phyloP scores from a whole-genome alignment of 2,888 invertebrate species.

The Lucinisca nassula region DNA sequence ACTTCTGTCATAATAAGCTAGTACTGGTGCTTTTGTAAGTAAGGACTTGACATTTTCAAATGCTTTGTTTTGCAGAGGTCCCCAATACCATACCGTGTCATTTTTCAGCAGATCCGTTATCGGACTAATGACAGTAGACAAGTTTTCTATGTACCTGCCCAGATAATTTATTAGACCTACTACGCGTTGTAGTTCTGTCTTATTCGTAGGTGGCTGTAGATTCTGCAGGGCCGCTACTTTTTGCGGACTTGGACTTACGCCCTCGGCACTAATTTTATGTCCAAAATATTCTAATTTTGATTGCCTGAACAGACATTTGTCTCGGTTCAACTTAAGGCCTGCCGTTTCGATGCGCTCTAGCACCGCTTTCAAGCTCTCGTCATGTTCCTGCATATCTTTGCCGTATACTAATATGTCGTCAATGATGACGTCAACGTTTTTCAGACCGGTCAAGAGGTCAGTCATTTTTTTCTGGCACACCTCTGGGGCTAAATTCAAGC shows the following conservation, averaged over 20 bases:
- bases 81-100: constrained; percentile 32
- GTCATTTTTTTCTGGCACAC: constrained; percentile 44
- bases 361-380: constrained; percentile 36
- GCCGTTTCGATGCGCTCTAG: constrained; percentile 29
- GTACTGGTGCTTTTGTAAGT: constrained; percentile 52
- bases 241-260: constrained; percentile 48
- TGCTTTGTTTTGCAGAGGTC: constrained; percentile 48
- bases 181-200: constrained; percentile 38
- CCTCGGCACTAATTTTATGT: constrained; percentile 46
- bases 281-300: constrained; percentile 53
- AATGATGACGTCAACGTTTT: constrained; percentile 50
- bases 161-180: constrained; percentile 70
- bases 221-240: constrained; percentile 45
- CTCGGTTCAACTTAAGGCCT: constrained; percentile 61
- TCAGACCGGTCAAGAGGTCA: constrained; percentile 41
- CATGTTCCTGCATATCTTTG: constrained; percentile 45
- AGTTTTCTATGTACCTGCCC: constrained; percentile 47
- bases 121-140: constrained; percentile 64
- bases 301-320: constrained; percentile 62
- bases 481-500: constrained; percentile 54
- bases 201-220: constrained; percentile 32
- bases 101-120: constrained; percentile 58
- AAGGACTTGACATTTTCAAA: constrained; percentile 60
- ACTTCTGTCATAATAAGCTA: constrained; percentile 64
- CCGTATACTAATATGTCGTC: constrained; percentile 67